Percentiles rank a stretch among this genome's conserved stretches.
These are phyloP conservation scores for Drosophila histrio DNA, from an alignment of 2,888 invertebrate species.

Conservation along the genomic window DNA sequence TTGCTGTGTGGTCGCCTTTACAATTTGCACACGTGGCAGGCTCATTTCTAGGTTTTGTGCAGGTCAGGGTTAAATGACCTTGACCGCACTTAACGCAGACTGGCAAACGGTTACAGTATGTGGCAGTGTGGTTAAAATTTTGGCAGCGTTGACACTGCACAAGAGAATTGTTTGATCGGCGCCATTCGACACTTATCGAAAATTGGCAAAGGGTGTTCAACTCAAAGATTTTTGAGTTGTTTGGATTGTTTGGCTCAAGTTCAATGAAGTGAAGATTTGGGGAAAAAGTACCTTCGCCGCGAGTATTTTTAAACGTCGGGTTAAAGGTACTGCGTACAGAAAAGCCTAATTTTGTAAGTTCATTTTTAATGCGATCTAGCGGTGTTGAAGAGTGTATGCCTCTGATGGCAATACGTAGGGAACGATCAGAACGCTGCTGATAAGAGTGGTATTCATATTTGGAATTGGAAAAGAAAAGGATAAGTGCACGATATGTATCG, in stretches of 20 bases:
- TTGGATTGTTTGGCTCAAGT: background rate
- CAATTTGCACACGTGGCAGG: background rate
- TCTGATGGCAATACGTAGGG: background rate
- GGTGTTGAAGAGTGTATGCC: background rate
- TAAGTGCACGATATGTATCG: no score
- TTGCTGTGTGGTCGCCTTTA: background rate
- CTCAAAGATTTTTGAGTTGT: background rate
- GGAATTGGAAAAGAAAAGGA: no score
- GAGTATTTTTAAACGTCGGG: background rate
- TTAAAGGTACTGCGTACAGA: background rate
- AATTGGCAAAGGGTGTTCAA: background rate
- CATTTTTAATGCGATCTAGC: background rate
- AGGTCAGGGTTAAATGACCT: background rate
- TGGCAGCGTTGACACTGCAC: background rate
- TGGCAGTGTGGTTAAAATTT: background rate
- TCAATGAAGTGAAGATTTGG: background rate
- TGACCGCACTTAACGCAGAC: background rate
- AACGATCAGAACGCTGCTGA: background rate
- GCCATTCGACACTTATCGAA: background rate
- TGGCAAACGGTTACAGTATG: background rate
- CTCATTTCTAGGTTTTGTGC: background rate
- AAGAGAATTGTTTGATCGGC: background rate
- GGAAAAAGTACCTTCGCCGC: background rate
- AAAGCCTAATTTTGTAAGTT: background rate
- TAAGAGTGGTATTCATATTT: no score